Conservation (phyloP, 2,113 vertebrate species). For the Philantomba maxwellii region DNA sequence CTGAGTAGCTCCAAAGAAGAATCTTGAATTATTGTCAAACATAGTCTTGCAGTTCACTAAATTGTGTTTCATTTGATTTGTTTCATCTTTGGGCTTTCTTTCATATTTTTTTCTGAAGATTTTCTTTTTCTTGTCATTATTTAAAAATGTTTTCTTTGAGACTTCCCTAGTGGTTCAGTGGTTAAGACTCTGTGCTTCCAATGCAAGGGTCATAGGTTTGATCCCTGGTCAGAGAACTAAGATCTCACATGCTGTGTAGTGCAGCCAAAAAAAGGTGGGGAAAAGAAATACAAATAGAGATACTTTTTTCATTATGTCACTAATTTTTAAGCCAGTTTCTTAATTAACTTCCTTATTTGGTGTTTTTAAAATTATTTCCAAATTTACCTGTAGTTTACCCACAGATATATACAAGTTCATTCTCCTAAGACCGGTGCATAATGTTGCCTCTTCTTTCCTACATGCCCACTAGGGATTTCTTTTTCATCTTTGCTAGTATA, state of each 20-base stretch:
- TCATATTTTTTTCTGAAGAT: neutral
- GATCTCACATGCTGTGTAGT: neutral
- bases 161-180: neutral
- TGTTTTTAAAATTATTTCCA: constrained; percentile 4
- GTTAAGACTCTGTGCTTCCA: neutral
- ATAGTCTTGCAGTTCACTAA: neutral
- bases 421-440: neutral
- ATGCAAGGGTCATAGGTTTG: neutral
- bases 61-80: neutral
- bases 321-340: constrained; percentile 14
- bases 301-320: neutral
- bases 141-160: neutral
- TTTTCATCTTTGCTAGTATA: neutral
- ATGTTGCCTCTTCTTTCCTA: neutral
- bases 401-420: neutral
- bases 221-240: neutral
- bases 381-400: neutral
- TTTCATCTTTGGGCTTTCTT: neutral
- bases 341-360: neutral
- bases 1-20: neutral
- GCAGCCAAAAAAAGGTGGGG: neutral
- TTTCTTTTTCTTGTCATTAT: constrained; percentile 16
- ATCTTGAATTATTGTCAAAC: constrained; percentile 21
- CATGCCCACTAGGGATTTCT: neutral
- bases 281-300: neutral